These are phyloP conservation scores for Mesaphorura yosii DNA, from an alignment of 1,140 invertebrate genomes.

Conservation along the genomic window DNA sequence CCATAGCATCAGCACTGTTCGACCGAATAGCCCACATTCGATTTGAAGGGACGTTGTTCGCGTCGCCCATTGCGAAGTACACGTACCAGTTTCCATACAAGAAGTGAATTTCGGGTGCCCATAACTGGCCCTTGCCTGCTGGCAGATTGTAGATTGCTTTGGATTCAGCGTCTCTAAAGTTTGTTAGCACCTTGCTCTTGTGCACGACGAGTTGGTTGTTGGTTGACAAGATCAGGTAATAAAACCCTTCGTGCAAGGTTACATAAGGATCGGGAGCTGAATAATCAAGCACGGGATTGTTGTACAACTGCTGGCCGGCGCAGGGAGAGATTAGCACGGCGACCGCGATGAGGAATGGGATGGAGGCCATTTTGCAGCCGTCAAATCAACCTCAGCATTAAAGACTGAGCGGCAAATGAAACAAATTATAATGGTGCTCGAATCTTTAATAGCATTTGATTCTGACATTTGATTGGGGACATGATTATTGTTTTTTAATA, in stretches of 20 bases:
- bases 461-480: too few relatives aligned
- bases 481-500: too few relatives aligned
- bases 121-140: constrained; percentile 7
- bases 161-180: constrained; percentile 20
- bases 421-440: too few relatives aligned
- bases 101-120: constrained; percentile 24
- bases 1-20: constrained; percentile 9
- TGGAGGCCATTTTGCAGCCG: too few relatives aligned
- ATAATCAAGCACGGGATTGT: constrained; percentile 22
- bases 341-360: too few relatives aligned
- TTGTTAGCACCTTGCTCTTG: constrained; percentile 15
- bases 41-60: constrained; percentile 11
- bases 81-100: constrained; percentile 11
- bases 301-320: too few relatives aligned
- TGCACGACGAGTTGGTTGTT: constrained; percentile 7
- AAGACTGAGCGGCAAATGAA: too few relatives aligned
- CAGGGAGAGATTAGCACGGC: too few relatives aligned
- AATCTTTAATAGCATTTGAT: too few relatives aligned
- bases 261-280: constrained; percentile 19
- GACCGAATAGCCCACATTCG: constrained; percentile 17
- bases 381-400: too few relatives aligned
- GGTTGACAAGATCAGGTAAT: constrained; percentile 15
- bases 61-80: constrained; percentile 26
- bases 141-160: constrained; percentile 11
- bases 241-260: constrained; percentile 2